Evolutionary conservation across 2,113 vertebrate genomes (phyloP).

Genomic region (Crypturellus undulatus): DNA sequence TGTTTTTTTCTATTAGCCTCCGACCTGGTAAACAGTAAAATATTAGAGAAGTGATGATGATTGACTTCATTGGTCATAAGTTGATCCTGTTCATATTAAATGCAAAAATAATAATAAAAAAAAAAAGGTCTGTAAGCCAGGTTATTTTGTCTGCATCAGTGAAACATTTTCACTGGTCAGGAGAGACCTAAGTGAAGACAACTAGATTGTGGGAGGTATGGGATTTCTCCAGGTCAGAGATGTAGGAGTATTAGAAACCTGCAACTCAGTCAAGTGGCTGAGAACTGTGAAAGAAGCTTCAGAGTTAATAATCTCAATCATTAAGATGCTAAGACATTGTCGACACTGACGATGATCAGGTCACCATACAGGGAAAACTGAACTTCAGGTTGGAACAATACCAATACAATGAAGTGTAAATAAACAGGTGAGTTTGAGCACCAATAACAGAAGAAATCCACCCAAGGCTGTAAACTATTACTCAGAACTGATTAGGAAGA

Average conservation of each 20-base stretch:
- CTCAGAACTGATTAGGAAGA: not conserved
- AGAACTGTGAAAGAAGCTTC: not conserved
- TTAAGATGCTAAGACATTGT: not conserved
- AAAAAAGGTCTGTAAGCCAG: too few species aligned
- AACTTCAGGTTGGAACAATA: not conserved
- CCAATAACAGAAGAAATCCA: not conserved
- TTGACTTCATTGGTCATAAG: too few species aligned
- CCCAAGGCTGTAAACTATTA: not conserved
- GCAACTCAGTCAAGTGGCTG: not conserved
- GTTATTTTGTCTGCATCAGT: too few species aligned
- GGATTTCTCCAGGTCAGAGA: too few species aligned
- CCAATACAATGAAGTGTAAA: not conserved
- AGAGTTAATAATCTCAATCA: not conserved
- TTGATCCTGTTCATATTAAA: too few species aligned
- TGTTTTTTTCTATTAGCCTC: too few species aligned
- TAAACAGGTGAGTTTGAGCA: not conserved
- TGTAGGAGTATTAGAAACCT: not conserved
- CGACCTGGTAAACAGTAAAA: too few species aligned
- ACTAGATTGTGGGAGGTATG: too few species aligned
- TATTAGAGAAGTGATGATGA: too few species aligned
- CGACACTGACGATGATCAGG: not conserved
- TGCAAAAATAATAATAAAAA: too few species aligned
- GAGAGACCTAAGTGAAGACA: too few species aligned
- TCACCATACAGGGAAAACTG: not conserved
- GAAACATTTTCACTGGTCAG: too few species aligned